A percentile compares a stretch with the other conserved stretches of the same genome.
Conservation (phyloP, 2,888 invertebrate genomes). For the Hydraecia micacea region DNA sequence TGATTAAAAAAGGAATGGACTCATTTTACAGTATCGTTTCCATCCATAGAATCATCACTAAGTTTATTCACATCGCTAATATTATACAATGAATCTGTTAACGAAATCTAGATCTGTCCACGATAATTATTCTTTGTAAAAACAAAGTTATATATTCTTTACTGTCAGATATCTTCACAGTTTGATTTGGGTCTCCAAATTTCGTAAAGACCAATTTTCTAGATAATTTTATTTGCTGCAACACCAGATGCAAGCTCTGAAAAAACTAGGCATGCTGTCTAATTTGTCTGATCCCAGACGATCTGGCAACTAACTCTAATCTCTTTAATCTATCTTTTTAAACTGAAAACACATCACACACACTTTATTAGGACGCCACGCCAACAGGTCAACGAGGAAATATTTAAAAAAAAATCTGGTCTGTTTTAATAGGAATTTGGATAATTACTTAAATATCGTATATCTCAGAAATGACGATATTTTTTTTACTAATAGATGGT, state of each 20-base stretch:
- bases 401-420: not conserved
- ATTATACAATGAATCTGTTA: conserved; percentile 14
- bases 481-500: not conserved
- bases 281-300: conserved; percentile 27
- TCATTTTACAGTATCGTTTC: conserved; percentile 31
- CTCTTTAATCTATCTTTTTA: conserved; percentile 51
- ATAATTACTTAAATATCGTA: conserved; percentile 8
- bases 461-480: too few species aligned
- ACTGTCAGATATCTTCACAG: not conserved
- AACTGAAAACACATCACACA: conserved; percentile 28
- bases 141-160: not conserved
- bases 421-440: not conserved
- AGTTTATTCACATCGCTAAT: conserved; percentile 30
- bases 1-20: conserved; percentile 8
- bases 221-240: not conserved
- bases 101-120: not conserved
- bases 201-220: not conserved
- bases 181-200: not conserved
- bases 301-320: conserved; percentile 53
- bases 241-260: conserved; percentile 22
- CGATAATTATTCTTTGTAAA: not conserved
- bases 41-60: conserved; percentile 6
- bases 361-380: conserved; percentile 15
- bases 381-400: conserved; percentile 12
- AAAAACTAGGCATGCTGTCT: conserved; percentile 49